Percentiles rank a stretch among this genome's conserved stretches.
phyloP scores from a whole-genome alignment of 2,113 vertebrate genomes.

The Alouatta palliata region DNA sequence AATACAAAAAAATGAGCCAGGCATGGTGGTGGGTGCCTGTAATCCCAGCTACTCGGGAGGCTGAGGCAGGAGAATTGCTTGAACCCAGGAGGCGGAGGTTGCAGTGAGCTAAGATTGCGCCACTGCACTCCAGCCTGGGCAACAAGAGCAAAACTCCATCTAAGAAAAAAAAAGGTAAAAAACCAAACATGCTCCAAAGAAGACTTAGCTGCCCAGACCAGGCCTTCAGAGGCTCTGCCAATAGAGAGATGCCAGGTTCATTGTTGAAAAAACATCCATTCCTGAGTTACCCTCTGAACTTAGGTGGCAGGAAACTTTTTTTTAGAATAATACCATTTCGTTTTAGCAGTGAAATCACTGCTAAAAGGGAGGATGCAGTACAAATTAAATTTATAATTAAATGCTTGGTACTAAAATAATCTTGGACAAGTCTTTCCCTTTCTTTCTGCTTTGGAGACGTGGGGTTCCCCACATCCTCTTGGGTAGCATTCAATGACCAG shows the following conservation, averaged over 20 bases:
- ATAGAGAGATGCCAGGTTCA: neutral
- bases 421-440: neutral
- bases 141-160: no score
- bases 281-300: neutral
- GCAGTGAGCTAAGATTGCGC: no score
- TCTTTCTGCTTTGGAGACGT: constrained; percentile 33
- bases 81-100: no score
- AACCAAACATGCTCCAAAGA: neutral
- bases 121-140: no score
- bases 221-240: neutral
- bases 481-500: neutral
- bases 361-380: neutral
- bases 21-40: no score
- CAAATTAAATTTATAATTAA: constrained; percentile 39
- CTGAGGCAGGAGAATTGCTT: no score
- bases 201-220: neutral
- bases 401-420: constrained; percentile 20
- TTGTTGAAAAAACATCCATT: neutral
- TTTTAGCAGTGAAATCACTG: neutral
- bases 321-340: neutral
- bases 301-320: neutral
- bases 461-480: neutral
- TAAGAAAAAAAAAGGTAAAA: neutral
- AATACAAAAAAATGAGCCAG: no score
- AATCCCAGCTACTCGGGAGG: no score